These are phyloP conservation scores for Ctenoplectra terminalis DNA, from an alignment of 1,140 invertebrate genomes.

Conservation along the genomic window DNA sequence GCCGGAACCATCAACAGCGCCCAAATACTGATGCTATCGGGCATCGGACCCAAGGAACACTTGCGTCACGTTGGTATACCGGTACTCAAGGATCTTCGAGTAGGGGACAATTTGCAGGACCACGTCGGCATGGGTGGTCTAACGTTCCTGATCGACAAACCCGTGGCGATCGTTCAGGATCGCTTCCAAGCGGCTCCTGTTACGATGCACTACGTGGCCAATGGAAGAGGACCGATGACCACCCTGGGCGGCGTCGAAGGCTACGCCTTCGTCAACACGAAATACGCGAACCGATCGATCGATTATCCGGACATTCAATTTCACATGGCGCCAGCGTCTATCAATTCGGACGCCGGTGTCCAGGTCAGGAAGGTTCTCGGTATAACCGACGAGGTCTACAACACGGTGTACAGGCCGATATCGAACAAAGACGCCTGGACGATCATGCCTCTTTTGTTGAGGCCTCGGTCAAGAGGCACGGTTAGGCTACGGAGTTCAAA, in stretches of 20 bases:
- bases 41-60: conserved; percentile 91
- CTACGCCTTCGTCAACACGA: conserved; percentile 92
- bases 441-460: conserved; percentile 90
- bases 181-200: conserved; percentile 88
- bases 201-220: conserved; percentile 90
- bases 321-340: conserved; percentile 93
- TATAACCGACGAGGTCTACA: conserved; percentile 91
- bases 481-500: conserved; percentile 89
- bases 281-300: conserved; percentile 88
- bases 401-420: conserved; percentile 90
- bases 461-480: conserved; percentile 91
- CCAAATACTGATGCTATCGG: conserved; percentile 93
- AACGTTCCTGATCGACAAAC: conserved; percentile 90
- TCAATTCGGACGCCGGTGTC: conserved; percentile 90
- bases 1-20: conserved; percentile 92
- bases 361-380: conserved; percentile 91
- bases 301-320: conserved; percentile 93
- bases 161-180: conserved; percentile 90
- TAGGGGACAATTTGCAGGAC: conserved; percentile 91
- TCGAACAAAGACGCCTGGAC: conserved; percentile 91
- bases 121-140: conserved; percentile 92
- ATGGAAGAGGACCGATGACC: conserved; percentile 92
- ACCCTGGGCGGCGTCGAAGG: conserved; percentile 93
- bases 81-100: conserved; percentile 89
- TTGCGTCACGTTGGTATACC: conserved; percentile 88